Evolutionary conservation across 1,140 invertebrate species (phyloP).

Genomic region (Coptotermes formosanus): DNA sequence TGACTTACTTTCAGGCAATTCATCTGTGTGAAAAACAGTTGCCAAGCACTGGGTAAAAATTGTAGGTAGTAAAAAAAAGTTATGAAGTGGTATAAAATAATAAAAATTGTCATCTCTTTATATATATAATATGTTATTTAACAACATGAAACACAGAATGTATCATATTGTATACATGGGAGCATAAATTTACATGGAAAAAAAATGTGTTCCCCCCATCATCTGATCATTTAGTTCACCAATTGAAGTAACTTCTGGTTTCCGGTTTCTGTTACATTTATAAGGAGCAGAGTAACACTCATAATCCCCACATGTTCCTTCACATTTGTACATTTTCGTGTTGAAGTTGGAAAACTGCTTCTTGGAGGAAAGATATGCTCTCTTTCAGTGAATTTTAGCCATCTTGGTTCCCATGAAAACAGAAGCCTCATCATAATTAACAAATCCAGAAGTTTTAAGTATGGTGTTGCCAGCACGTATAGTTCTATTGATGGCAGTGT

Average conservation of each 20-base stretch:
- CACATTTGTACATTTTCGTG: not conserved
- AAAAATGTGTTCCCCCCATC: not conserved
- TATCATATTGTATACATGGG: not conserved
- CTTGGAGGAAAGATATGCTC: not conserved
- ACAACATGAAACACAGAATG: not conserved
- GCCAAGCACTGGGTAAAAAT: not conserved
- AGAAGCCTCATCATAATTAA: too few relatives aligned
- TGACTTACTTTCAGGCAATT: not conserved
- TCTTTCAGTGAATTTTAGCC: not conserved
- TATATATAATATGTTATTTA: not conserved
- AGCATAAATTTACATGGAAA: not conserved
- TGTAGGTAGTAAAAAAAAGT: not conserved
- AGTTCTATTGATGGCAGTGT: not conserved
- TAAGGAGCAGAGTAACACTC: not conserved
- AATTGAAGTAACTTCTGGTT: not conserved
- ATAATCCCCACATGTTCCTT: not conserved
- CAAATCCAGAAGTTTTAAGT: too few relatives aligned
- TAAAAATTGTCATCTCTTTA: not conserved
- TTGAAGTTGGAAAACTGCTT: not conserved
- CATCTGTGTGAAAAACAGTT: not conserved
- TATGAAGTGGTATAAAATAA: not conserved
- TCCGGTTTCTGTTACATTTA: not conserved
- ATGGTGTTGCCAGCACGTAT: not conserved
- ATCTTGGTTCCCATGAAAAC: too few relatives aligned
- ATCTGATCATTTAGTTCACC: not conserved